Percentiles rank a stretch among this genome's conserved stretches.
phyloP scores from a whole-genome alignment of 2,113 vertebrate species.

The Colius striatus region DNA sequence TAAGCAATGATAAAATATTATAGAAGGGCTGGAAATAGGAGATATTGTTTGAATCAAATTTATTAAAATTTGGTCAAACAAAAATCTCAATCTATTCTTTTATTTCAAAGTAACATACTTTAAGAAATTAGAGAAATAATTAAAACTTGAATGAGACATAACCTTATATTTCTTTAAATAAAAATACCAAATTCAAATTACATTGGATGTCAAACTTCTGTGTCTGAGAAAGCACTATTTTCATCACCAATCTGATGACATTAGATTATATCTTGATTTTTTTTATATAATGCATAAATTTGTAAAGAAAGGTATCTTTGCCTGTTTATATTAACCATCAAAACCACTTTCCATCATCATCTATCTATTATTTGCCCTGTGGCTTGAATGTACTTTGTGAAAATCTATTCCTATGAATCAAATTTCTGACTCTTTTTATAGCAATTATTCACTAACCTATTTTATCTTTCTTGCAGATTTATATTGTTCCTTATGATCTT shows the following conservation, averaged over 20 bases:
- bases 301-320: background rate
- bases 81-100: background rate
- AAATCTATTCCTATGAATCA: background rate
- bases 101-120: background rate
- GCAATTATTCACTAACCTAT: background rate
- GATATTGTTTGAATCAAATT: background rate
- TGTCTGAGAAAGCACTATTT: background rate
- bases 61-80: background rate
- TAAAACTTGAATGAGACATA: rapidly evolving
- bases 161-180: background rate
- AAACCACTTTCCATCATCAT: rapidly evolving
- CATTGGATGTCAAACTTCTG: background rate
- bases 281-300: background rate
- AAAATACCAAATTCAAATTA: background rate
- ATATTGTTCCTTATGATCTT: background rate
- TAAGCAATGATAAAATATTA: background rate
- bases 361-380: background rate
- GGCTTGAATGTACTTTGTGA: background rate
- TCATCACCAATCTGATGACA: background rate
- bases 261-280: too few relatives aligned
- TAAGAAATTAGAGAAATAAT: background rate
- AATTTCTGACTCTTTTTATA: background rate
- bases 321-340: background rate
- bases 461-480: background rate
- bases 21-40: background rate